A percentile compares a stretch with the other conserved stretches of the same genome.
phyloP scores from a whole-genome alignment of 2,113 vertebrate species.

The Eulemur macaco region DNA sequence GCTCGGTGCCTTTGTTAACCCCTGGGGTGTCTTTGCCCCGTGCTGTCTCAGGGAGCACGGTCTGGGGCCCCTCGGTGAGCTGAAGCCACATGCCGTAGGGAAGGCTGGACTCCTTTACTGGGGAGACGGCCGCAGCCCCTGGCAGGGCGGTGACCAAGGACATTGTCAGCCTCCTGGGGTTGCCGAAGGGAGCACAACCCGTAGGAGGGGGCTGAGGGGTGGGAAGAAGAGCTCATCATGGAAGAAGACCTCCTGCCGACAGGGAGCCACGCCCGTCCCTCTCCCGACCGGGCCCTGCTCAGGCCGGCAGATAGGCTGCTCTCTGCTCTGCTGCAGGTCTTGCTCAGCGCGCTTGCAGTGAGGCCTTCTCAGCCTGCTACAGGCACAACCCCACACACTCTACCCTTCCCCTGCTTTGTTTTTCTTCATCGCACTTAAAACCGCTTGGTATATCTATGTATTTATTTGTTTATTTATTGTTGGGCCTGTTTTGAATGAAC shows the following conservation, averaged over 20 bases:
- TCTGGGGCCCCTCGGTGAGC: fast-evolving
- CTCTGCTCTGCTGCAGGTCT: background rate
- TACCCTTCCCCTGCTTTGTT: background rate
- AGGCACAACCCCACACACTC: fast-evolving
- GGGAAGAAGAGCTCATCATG: background rate
- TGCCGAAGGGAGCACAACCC: background rate
- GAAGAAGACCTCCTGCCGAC: background rate
- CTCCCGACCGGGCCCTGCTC: too few species aligned
- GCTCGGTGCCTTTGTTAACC: background rate
- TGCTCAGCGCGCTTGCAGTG: background rate
- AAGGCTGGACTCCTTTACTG: background rate
- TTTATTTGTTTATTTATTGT: background rate
- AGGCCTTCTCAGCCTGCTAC: background rate
- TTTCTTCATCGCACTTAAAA: background rate
- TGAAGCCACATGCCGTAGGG: fast-evolving
- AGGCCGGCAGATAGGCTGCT: background rate
- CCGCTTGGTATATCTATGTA: too few species aligned
- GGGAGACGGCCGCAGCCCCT: background rate
- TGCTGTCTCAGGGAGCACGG: background rate
- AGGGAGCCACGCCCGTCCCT: background rate
- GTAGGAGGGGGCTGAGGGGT: background rate
- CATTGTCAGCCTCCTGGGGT: background rate
- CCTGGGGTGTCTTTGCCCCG: background rate
- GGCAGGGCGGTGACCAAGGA: background rate
- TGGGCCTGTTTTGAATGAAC: background rate